Percentiles rank a stretch among this genome's conserved stretches.
Conservation (phyloP, 2,888 invertebrate species). For the Anoplius nigerrimus region DNA sequence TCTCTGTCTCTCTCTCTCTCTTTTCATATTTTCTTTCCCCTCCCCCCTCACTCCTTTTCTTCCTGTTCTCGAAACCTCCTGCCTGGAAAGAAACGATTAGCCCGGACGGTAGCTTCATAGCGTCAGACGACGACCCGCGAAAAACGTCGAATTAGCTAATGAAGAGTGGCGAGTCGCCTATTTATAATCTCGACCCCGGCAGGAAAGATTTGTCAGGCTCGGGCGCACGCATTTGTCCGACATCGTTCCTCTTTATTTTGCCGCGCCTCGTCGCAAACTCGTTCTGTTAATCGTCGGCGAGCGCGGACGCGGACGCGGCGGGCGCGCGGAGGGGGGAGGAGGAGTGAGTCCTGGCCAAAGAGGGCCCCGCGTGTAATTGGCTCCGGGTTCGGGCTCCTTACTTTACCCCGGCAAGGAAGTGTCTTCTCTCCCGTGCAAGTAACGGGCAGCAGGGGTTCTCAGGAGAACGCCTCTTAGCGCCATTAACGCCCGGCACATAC, state of each 20-base stretch:
- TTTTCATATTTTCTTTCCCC: too few species aligned
- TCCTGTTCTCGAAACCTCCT: too few species aligned
- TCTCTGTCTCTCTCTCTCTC: not conserved
- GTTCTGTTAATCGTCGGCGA: conserved; percentile 11
- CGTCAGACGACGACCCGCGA: not conserved
- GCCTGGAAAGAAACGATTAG: not conserved
- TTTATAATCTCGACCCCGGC: not conserved
- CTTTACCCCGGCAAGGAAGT: conserved; percentile 28
- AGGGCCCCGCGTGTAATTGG: conserved; percentile 41
- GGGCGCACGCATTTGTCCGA: not conserved
- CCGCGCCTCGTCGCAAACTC: conserved; percentile 8
- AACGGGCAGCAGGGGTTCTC: conserved; percentile 32
- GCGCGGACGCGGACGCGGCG: not conserved
- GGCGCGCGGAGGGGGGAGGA: not conserved
- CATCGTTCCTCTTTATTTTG: too few species aligned
- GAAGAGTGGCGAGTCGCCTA: conserved; percentile 1
- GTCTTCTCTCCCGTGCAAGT: conserved; percentile 34
- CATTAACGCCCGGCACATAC: too few species aligned
- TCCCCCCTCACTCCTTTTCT: too few species aligned
- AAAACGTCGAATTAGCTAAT: conserved; percentile 1
- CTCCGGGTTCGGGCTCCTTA: conserved; percentile 16
- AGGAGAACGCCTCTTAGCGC: not conserved
- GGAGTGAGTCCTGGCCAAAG: conserved; percentile 25
- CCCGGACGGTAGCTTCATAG: not conserved
- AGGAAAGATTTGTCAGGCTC: conserved; percentile 4